Percentiles rank a stretch among this genome's conserved stretches.
Conservation (phyloP, 2,888 invertebrate species). For the Uloborus plumipes region DNA sequence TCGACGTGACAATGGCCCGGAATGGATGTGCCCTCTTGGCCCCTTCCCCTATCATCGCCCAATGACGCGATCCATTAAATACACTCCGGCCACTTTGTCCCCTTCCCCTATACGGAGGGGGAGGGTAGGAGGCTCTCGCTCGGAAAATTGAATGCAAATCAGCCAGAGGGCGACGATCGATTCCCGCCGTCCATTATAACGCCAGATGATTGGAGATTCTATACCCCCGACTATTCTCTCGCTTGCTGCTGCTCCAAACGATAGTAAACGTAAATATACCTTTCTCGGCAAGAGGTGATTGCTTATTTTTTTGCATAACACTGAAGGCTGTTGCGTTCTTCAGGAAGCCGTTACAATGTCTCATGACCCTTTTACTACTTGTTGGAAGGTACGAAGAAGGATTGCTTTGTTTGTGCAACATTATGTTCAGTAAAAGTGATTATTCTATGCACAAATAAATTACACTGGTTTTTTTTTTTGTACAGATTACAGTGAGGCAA, state of each 20-base stretch:
- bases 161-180: slow-evolving; percentile 52
- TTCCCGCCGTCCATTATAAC: slow-evolving; percentile 58
- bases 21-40: slow-evolving; percentile 64
- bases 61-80: slow-evolving; percentile 65
- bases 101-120: slow-evolving; percentile 21
- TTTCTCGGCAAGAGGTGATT: slow-evolving; percentile 21
- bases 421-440: no score
- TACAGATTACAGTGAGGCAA: no score
- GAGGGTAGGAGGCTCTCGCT: slow-evolving; percentile 38
- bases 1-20: slow-evolving; percentile 60
- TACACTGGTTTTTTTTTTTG: no score
- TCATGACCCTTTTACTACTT: no score
- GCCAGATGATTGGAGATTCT: slow-evolving; percentile 60
- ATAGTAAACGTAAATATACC: slow-evolving; percentile 31
- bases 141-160: slow-evolving; percentile 66
- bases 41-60: slow-evolving; percentile 64
- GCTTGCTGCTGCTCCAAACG: slow-evolving; percentile 25
- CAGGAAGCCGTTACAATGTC: no score
- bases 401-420: no score
- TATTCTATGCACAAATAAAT: no score
- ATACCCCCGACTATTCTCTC: slow-evolving; percentile 10
- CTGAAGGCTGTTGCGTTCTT: no score
- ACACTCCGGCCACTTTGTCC: slow-evolving; percentile 61
- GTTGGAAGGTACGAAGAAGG: no score
- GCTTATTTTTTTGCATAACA: neutral